Percentiles rank a stretch among this genome's conserved stretches.
phyloP scores from a whole-genome alignment of 1,140 invertebrate genomes.

The Cydia pomonella region DNA sequence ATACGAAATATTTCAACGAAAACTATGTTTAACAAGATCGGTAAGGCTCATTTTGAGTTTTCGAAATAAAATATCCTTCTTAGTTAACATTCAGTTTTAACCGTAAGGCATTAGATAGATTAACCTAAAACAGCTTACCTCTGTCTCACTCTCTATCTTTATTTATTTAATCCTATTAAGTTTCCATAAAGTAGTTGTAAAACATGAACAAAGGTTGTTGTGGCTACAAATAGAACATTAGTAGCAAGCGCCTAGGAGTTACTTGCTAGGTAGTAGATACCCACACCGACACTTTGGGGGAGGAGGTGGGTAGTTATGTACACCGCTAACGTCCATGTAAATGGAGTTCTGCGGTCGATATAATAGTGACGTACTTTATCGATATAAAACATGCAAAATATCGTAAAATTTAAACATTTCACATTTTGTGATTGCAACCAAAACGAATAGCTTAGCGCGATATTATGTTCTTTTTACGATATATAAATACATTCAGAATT shows the following conservation, averaged over 20 bases:
- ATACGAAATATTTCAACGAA: too few relatives aligned
- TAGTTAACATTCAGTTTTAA: too few relatives aligned
- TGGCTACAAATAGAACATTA: constrained; percentile 9
- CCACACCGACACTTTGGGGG: constrained; percentile 42
- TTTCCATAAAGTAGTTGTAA: neutral
- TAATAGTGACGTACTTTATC: constrained; percentile 47
- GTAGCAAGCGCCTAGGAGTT: constrained; percentile 3
- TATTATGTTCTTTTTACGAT: too few relatives aligned
- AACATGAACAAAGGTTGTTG: neutral
- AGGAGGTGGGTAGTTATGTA: constrained; percentile 42
- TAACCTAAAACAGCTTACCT: neutral
- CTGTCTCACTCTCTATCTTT: neutral
- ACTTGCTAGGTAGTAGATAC: constrained; percentile 31
- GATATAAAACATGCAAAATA: neutral
- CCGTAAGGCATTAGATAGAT: neutral
- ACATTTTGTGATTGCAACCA: neutral
- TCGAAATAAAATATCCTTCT: too few relatives aligned
- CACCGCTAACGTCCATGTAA: constrained; percentile 51
- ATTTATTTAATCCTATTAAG: neutral
- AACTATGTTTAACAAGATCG: too few relatives aligned
- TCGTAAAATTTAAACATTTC: neutral
- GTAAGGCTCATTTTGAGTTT: too few relatives aligned
- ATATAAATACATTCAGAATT: too few relatives aligned
- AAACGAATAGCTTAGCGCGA: too few relatives aligned
- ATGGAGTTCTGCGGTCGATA: constrained; percentile 62